phyloP scores from a whole-genome alignment of 1,140 invertebrate species.

The Drosophila nannoptera region DNA sequence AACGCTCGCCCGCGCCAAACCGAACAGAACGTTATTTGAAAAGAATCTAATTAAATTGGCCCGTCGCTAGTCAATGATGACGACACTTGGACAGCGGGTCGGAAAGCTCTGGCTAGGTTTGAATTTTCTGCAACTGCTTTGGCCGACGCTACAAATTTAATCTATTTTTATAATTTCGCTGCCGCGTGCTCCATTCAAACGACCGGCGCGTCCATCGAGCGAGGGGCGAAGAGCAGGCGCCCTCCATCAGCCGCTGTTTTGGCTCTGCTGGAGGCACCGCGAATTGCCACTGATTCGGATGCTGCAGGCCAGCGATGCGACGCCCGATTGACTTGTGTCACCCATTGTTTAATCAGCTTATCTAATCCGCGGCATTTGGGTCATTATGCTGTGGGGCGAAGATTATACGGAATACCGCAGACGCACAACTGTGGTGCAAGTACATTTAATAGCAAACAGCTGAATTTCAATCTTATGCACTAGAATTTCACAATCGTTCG shows the following conservation, averaged over 20 bases:
- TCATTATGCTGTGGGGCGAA: constrained; percentile 6
- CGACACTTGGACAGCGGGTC: constrained; percentile 54
- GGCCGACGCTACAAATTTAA: constrained; percentile 50
- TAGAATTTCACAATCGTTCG: background rate
- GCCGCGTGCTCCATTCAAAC: constrained; percentile 32
- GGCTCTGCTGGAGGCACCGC: constrained; percentile 18
- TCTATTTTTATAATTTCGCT: constrained; percentile 69
- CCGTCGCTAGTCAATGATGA: constrained; percentile 58
- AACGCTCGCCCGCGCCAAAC: constrained; percentile 46
- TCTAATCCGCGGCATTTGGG: constrained; percentile 61
- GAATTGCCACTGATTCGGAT: constrained; percentile 45
- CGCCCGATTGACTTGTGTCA: constrained; percentile 61
- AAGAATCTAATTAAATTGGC: constrained; percentile 63
- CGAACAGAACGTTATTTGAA: constrained; percentile 11
- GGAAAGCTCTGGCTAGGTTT: constrained; percentile 45
- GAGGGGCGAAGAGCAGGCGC: background rate
- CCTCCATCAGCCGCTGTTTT: constrained; percentile 17
- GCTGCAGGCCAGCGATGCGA: constrained; percentile 23
- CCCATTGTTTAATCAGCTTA: constrained; percentile 64
- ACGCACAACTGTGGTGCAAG: background rate
- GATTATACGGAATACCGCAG: background rate
- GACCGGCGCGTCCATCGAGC: background rate
- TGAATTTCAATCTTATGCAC: background rate
- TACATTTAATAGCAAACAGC: background rate
- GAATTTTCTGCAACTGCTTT: constrained; percentile 68